phyloP scores from a whole-genome alignment of 92 coral and sea anemone genomes.

The Anthopleura xanthogrammica region DNA sequence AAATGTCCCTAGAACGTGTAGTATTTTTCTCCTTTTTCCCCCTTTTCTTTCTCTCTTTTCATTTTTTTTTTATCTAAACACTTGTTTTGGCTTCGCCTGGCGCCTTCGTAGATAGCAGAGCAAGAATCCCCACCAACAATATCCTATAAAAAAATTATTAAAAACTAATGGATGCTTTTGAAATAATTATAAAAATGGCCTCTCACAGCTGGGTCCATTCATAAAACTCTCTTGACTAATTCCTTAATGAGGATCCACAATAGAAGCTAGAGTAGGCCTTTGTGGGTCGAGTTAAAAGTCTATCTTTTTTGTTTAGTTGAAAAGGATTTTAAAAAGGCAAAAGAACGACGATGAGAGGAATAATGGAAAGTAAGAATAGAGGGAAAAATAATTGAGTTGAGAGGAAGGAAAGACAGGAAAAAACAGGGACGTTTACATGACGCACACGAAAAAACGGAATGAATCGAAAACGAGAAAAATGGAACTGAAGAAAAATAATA shows the following conservation, averaged over 20 bases:
- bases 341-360: background rate
- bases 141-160: background rate
- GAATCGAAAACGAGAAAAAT: background rate
- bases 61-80: no score
- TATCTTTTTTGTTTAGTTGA: background rate
- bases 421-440: background rate
- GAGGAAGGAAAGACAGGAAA: background rate
- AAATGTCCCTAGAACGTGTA: no score
- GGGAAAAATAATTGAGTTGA: background rate
- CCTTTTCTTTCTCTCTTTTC: no score
- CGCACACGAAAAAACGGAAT: background rate
- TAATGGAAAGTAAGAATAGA: background rate
- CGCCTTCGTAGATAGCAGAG: background rate
- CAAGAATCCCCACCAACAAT: background rate
- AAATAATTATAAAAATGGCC: constrained; percentile 10
- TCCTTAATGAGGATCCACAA: constrained; percentile 12
- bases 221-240: constrained; percentile 12
- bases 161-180: background rate
- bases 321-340: background rate
- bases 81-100: no score
- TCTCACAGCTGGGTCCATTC: constrained; percentile 22
- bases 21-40: no score
- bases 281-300: background rate
- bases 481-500: background rate
- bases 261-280: background rate